Base-by-base conservation (phyloP, 2,113 vertebrate genomes). In the Mastomys natalensis region DNA sequence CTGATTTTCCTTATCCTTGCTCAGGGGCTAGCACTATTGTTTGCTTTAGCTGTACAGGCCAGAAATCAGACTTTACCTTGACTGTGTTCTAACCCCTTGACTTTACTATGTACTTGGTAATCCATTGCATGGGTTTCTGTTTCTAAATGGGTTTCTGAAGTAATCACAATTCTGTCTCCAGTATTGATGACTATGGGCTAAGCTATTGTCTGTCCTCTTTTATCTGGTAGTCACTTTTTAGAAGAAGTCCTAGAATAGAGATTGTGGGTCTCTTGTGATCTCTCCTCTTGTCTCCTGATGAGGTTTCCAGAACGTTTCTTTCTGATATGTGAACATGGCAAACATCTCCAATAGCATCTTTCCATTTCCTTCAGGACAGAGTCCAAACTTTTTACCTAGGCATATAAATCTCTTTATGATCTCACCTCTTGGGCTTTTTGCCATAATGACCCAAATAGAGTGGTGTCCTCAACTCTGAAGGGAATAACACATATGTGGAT, bases 341-440 rank as follows among this genome's bases (percentile, higher is more conserved):
- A 26, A n/a, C 58, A 2, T 74, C 37, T 92, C 43, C 12, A 31
- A 1, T 80, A 76, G 7, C 51, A 74, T 94, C 37, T 87, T 80
- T 68, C 70, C 80, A 9, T 72, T 37, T 64, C 21, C 40, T 90
- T 90, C 43, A 51, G 58, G 55, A 26, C 43, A 64, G 78, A 85
- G 37, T 58, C 68, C 68, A 80, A 84, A 76, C 29, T 68, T 96
- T 70, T 92, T 84, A 72, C 55, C 43, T 68, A 95, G 80, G 19
- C 15, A 51, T 60, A 43, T 48, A 93, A 62, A 95, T 81, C 22
- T 12, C 34, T 90, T 87, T 58, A 34, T 72, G 80, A 78, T 12
- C 21, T 89, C 31, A 43, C 37, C 11, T 91, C 37, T 58, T 97
- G 11, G 88, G 34, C 53, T 76, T 80, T 96, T 94, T 87, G 51